Base-by-base conservation (phyloP, 1,140 invertebrate genomes). In the Musca domestica region DNA sequence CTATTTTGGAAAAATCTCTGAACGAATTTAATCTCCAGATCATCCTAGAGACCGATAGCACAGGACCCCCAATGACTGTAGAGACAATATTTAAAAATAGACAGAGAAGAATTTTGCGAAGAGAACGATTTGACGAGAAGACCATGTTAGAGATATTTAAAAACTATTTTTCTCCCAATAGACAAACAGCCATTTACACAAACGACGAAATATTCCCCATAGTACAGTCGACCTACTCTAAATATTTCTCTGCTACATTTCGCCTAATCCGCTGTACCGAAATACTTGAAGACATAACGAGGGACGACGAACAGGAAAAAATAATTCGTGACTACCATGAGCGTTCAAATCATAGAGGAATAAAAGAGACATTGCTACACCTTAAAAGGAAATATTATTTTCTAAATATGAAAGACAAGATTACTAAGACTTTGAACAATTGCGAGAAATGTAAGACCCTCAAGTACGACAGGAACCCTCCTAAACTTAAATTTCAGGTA, bases 381-480 rank as follows among this genome's bases (percentile, higher is more conserved):
- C 20, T 82, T n/a, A 73, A 74, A 68, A 69, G 71, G 68, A 73
- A 76, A 49, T 81, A 76, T 68, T 76, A 76, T 68, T 82, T 80
- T 75, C 78, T 79, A 19, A 76, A 75, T 15, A 49, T 68, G 56
- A 23, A 41, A 34, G n/a, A 51, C 15, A 63, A 64, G 54, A 48
- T 25, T 25, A 46, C 46, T 2, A 20, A 58, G 23, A 68, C n/a
- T 3, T 52, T 68, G 3, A 68, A 63, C 20, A 34, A 58, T 23
- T 67, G 67, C 27, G 67, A 67, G 0, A 63, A 14, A n/a, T 58
- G 67, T 25, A 15, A 58, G 2, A 56, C 52, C 6, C 46, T 48
- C 3, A 56, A 67, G 47, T 58, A 67, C 12, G 67, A 67, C n/a
- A 41, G 67, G 52, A 2, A 67, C 7, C 30, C 54, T 9, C 67